phyloP scores from a whole-genome alignment of 2,888 invertebrate genomes.

The Patella caerulea region DNA sequence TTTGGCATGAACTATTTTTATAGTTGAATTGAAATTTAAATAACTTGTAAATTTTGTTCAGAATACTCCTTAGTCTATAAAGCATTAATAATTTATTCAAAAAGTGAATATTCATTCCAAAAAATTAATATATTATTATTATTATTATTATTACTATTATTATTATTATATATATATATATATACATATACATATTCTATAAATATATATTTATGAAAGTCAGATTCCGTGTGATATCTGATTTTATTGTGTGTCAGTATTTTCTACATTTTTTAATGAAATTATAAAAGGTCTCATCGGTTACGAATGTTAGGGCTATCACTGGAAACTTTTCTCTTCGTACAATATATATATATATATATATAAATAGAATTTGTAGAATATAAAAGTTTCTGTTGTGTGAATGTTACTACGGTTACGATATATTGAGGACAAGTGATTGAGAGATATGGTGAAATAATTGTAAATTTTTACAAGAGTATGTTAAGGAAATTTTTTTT shows the following conservation, averaged over 20 bases:
- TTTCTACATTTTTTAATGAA: conserved; percentile 1
- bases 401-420: no score
- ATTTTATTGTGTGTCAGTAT: neutral
- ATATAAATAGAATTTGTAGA: no score
- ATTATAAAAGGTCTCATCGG: no score
- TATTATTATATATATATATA: conserved; percentile 3
- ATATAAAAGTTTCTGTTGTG: no score
- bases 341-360: no score
- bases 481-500: no score
- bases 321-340: no score
- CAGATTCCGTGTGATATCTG: neutral
- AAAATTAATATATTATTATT: conserved; percentile 11
- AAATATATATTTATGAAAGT: neutral
- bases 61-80: conserved; percentile 9
- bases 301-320: no score
- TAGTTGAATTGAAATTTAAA: neutral
- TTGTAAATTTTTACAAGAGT: no score
- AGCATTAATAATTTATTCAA: conserved; percentile 13
- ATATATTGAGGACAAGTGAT: no score
- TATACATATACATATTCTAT: neutral
- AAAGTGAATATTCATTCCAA: conserved; percentile 13
- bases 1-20: conserved; percentile 12
- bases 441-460: no score
- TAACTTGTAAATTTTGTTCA: conserved; percentile 5
- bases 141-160: neutral